A percentile compares a stretch with the other conserved stretches of the same genome.
phyloP scores from a whole-genome alignment of 2,113 vertebrate genomes.

The Arizona elegans region DNA sequence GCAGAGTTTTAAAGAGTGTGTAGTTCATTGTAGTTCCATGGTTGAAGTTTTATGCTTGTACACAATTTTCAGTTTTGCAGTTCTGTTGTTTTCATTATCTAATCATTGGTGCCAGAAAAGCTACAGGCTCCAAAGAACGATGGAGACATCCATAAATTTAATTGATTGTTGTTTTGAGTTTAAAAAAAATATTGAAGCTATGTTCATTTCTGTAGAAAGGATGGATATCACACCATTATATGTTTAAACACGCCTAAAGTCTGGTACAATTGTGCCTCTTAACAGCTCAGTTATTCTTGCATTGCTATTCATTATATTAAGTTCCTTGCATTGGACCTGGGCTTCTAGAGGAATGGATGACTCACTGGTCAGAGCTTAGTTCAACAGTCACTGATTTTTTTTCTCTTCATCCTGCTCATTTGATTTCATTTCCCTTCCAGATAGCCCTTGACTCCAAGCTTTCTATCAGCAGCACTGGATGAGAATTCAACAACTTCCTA shows the following conservation, averaged over 20 bases:
- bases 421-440: constrained; percentile 17
- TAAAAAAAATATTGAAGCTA: not conserved
- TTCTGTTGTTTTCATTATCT: not conserved
- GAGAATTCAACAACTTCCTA: constrained; percentile 31
- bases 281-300: not conserved
- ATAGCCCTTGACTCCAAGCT: not conserved
- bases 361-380: not conserved
- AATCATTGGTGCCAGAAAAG: not conserved
- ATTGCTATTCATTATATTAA: not conserved
- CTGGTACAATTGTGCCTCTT: not conserved
- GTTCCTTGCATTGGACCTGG: not conserved
- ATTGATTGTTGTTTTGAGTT: not conserved
- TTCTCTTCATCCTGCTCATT: not conserved
- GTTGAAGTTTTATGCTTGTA: not conserved
- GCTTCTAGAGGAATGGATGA: too few species aligned
- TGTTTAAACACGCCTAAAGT: not conserved
- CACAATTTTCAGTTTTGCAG: not conserved
- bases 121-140: not conserved
- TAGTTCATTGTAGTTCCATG: not conserved
- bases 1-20: not conserved
- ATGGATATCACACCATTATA: not conserved
- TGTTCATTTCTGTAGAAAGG: not conserved
- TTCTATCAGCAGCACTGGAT: constrained; percentile 38
- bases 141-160: not conserved
- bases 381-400: not conserved